A percentile compares a stretch with the other conserved stretches of the same genome.
Conservation (phyloP, 2,888 invertebrate genomes). For the Unio pictorum region DNA sequence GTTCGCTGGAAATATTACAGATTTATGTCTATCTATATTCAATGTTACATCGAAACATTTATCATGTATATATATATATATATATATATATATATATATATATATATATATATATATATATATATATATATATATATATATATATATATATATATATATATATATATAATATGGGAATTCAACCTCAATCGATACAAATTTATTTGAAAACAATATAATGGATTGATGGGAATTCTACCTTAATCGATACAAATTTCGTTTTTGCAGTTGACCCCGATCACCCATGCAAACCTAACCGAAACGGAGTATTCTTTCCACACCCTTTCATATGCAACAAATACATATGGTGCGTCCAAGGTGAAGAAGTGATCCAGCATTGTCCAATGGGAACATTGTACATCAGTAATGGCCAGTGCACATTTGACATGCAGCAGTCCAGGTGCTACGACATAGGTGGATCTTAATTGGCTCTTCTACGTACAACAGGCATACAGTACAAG, state of each 20-base stretch:
- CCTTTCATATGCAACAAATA: conserved; percentile 48
- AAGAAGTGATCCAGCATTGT: conserved; percentile 36
- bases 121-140: too few relatives aligned
- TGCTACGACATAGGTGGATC: conserved; percentile 10
- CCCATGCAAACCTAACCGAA: conserved; percentile 37
- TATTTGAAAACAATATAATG: not conserved
- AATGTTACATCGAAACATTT: too few relatives aligned
- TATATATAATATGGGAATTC: too few relatives aligned
- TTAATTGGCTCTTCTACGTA: too few relatives aligned
- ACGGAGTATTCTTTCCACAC: conserved; percentile 43
- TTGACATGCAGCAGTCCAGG: conserved; percentile 24
- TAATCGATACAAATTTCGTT: conserved; percentile 4
- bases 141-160: too few relatives aligned
- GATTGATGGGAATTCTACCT: not conserved
- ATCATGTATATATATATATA: too few relatives aligned
- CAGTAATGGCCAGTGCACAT: conserved; percentile 43
- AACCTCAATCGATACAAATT: too few relatives aligned
- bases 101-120: too few relatives aligned
- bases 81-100: too few relatives aligned
- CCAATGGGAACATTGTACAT: conserved; percentile 37
- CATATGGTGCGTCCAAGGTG: conserved; percentile 42
- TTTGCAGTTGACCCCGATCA: conserved; percentile 31
- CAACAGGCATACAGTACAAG: too few relatives aligned
- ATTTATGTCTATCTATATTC: too few relatives aligned
- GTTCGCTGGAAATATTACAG: too few relatives aligned